Percentiles rank a stretch among this genome's conserved stretches.
phyloP scores from a whole-genome alignment of 2,113 vertebrate species.

The Erinaceus europaeus region DNA sequence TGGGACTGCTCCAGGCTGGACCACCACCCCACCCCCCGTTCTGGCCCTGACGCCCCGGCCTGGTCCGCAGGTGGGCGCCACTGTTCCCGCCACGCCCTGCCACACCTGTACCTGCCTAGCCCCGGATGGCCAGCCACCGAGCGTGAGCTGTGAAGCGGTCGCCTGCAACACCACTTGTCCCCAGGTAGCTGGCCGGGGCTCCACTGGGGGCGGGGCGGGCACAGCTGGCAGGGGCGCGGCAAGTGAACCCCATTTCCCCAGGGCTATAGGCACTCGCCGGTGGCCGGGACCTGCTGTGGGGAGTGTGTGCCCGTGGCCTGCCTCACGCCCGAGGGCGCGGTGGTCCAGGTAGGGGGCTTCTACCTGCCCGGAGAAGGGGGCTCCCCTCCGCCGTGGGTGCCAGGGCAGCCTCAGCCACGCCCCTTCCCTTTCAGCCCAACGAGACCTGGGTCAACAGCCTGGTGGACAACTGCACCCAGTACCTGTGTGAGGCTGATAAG shows the following conservation, averaged over 20 bases:
- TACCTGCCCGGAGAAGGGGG: rapidly evolving
- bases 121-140: neutral
- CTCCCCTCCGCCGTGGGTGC: neutral
- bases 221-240: neutral
- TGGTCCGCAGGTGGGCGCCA: conserved; percentile 75
- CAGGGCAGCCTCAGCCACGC: neutral
- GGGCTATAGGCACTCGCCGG: conserved; percentile 80
- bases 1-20: neutral
- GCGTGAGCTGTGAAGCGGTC: conserved; percentile 73
- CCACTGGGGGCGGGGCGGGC: neutral
- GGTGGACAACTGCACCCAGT: conserved; percentile 84
- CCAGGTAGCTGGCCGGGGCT: conserved; percentile 45
- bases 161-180: conserved; percentile 82
- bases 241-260: conserved; percentile 50
- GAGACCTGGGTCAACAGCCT: conserved; percentile 65
- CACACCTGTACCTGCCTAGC: conserved; percentile 83
- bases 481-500: conserved; percentile 81
- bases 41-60: neutral
- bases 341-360: conserved; percentile 40
- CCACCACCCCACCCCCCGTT: neutral
- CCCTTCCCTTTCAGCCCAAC: conserved; percentile 78
- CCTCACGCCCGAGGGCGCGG: conserved; percentile 13
- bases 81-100: conserved; percentile 69
- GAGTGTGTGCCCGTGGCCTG: conserved; percentile 84
- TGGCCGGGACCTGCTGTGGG: conserved; percentile 86